These are phyloP conservation scores for Tineola bisselliella DNA, from an alignment of 2,888 invertebrate species.

Conservation along the genomic window DNA sequence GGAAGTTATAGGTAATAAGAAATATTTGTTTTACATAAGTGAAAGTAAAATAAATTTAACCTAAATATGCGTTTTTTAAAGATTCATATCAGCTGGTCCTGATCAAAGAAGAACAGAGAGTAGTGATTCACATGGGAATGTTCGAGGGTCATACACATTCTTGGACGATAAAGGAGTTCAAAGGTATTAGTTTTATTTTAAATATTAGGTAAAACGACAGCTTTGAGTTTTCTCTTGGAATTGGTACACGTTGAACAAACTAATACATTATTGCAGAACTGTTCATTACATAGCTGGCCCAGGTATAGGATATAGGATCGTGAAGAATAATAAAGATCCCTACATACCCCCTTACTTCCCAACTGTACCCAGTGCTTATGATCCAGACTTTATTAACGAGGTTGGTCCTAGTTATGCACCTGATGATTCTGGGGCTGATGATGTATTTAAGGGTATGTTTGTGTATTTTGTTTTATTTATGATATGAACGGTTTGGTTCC, in stretches of 20 bases:
- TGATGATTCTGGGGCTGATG: conserved; percentile 37
- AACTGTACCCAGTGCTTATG: conserved; percentile 66
- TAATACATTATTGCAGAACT: conserved; percentile 47
- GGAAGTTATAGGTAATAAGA: conserved; percentile 72
- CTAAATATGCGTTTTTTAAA: conserved; percentile 25
- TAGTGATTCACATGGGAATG: conserved; percentile 76
- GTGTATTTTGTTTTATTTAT: background rate
- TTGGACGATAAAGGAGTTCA: conserved; percentile 82
- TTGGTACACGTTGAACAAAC: no score
- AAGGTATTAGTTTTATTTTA: conserved; percentile 33
- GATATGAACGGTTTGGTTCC: no score
- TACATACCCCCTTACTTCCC: conserved; percentile 71
- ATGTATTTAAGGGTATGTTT: conserved; percentile 51
- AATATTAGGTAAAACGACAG: conserved; percentile 18
- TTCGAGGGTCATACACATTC: conserved; percentile 80
- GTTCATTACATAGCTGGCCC: conserved; percentile 84
- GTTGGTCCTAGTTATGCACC: conserved; percentile 31
- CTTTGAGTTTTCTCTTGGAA: no score
- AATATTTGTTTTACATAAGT: no score
- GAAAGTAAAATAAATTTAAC: no score
- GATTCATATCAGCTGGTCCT: conserved; percentile 79
- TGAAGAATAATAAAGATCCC: conserved; percentile 76
- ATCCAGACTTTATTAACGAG: conserved; percentile 52
- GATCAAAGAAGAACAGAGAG: conserved; percentile 80
- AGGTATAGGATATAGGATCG: conserved; percentile 78